Evolutionary conservation across 2,113 vertebrate species (phyloP).

Genomic region (Mandrillus leucophaeus): DNA sequence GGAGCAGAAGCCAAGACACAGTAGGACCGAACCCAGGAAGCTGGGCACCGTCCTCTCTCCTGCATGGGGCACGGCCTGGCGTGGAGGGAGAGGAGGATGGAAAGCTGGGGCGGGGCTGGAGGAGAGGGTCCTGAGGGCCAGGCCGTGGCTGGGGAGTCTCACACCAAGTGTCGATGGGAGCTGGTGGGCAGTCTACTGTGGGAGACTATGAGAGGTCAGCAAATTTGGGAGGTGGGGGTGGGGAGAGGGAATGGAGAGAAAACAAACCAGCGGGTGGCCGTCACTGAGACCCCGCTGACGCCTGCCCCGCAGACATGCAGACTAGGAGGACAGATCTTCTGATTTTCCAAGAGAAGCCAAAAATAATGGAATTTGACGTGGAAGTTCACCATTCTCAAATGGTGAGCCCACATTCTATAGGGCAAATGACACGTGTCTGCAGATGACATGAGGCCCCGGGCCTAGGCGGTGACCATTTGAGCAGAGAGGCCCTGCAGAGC

Average conservation of each 20-base stretch:
- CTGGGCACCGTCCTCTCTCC: neutral
- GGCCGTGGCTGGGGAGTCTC: neutral
- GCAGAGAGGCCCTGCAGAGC: neutral
- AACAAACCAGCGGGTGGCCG: neutral
- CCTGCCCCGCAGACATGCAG: too few relatives aligned
- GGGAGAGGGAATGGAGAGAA: neutral
- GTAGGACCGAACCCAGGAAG: rapidly evolving
- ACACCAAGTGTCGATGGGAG: neutral
- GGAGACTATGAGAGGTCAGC: neutral
- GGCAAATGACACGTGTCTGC: neutral
- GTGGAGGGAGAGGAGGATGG: too few relatives aligned
- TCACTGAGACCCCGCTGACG: neutral
- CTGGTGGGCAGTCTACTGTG: neutral
- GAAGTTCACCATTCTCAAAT: neutral
- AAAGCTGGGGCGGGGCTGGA: neutral
- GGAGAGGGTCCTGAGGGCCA: neutral
- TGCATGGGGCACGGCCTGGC: rapidly evolving
- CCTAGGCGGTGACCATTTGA: neutral
- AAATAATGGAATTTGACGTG: neutral
- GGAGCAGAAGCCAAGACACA: neutral
- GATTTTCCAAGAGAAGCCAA: neutral
- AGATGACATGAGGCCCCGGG: neutral
- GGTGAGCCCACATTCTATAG: neutral
- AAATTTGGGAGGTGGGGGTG: neutral
- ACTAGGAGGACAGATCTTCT: neutral